These are phyloP conservation scores for Tetheella fluctuosa DNA, from an alignment of 2,888 invertebrate genomes.

Conservation along the genomic window DNA sequence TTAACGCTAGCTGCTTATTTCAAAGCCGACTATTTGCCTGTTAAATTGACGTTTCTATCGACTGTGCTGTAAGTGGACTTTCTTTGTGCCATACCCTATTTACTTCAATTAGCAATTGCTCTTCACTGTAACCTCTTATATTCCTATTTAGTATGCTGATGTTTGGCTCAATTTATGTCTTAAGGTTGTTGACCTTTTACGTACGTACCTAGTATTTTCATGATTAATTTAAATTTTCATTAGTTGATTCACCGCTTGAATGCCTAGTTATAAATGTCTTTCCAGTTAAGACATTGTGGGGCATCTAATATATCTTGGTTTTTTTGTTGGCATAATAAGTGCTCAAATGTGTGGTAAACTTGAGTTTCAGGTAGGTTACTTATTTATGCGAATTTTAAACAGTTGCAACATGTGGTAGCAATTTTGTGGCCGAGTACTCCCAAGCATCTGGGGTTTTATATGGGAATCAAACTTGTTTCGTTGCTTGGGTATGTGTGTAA, in stretches of 20 bases:
- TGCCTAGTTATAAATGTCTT: neutral
- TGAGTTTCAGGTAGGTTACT: constrained; percentile 54
- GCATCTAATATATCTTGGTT: neutral
- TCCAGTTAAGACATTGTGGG: neutral
- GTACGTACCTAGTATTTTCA: too few relatives aligned
- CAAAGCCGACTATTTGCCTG: constrained; percentile 20
- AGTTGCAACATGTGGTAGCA: constrained; percentile 52
- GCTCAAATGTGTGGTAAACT: constrained; percentile 42
- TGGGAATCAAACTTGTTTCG: constrained; percentile 18
- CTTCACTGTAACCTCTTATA: constrained; percentile 9
- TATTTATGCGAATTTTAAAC: constrained; percentile 37
- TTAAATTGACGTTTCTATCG: constrained; percentile 27
- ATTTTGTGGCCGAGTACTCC: constrained; percentile 56
- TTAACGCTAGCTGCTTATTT: constrained; percentile 44
- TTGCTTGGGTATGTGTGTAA: neutral
- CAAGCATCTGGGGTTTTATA: constrained; percentile 50
- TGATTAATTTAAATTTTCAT: too few relatives aligned
- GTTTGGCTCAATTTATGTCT: neutral
- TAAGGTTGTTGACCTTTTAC: neutral
- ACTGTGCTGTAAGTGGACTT: constrained; percentile 20
- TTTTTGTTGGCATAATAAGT: constrained; percentile 16
- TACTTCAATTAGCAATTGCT: constrained; percentile 10
- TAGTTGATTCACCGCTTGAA: neutral
- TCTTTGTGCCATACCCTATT: constrained; percentile 26
- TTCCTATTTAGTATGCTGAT: constrained; percentile 8